Conservation (phyloP, 2,113 vertebrate species). For the Elgaria multicarinata region DNA sequence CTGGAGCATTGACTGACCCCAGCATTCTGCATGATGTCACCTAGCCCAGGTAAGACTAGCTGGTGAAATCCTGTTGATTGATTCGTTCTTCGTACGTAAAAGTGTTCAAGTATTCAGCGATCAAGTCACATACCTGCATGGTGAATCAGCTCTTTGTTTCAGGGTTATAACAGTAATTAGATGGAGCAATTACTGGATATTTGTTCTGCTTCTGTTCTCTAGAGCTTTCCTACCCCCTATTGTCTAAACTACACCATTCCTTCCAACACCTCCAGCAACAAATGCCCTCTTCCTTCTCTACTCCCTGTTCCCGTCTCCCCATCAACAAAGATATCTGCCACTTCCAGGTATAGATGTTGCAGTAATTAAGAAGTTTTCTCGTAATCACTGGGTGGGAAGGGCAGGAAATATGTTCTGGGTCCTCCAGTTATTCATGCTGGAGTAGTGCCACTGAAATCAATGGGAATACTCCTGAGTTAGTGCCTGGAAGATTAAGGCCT, state of each 20-base stretch:
- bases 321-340: not conserved
- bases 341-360: not conserved
- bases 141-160: not conserved
- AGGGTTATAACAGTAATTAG: not conserved
- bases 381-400: not conserved
- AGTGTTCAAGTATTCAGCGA: not conserved
- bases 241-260: not conserved
- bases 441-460: not conserved
- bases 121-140: not conserved
- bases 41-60: not conserved
- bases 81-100: not conserved
- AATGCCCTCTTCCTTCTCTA: not conserved
- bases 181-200: not conserved
- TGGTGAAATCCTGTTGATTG: not conserved
- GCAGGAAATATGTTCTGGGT: not conserved
- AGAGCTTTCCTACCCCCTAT: not conserved
- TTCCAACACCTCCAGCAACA: not conserved
- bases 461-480: not conserved
- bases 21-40: not conserved
- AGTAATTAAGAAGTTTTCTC: not conserved
- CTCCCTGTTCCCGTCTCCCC: not conserved
- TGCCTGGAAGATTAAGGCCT: constrained; percentile 15
- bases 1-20: not conserved
- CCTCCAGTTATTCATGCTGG: not conserved
- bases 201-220: not conserved